phyloP scores from a whole-genome alignment of 2,113 vertebrate genomes.

The Hemicordylus capensis region DNA sequence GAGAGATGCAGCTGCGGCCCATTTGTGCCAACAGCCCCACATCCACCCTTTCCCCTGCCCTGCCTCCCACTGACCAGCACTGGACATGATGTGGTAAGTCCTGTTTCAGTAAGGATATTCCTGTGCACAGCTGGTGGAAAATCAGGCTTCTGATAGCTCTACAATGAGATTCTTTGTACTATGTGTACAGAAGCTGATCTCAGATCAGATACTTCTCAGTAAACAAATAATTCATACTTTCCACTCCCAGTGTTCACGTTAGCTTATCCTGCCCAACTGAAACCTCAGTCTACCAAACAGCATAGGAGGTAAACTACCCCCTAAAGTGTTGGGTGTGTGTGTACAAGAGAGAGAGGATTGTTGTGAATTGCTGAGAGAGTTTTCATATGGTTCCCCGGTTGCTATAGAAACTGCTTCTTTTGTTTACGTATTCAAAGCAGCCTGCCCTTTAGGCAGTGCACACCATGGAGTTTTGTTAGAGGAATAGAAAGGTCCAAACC shows the following conservation, averaged over 20 bases:
- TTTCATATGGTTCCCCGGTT: slow-evolving; percentile 62
- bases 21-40: no score
- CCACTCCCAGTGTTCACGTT: background rate
- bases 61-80: no score
- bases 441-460: slow-evolving; percentile 38
- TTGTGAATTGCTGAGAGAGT: slow-evolving; percentile 35
- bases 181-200: background rate
- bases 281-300: background rate
- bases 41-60: no score
- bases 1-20: no score
- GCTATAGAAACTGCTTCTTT: slow-evolving; percentile 69
- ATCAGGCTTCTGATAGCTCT: background rate
- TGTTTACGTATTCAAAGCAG: slow-evolving; percentile 70
- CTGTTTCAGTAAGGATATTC: background rate
- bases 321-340: no score
- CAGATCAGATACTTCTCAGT: no score
- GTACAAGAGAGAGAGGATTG: slow-evolving; percentile 5
- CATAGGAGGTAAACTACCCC: background rate
- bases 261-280: background rate
- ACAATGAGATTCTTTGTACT: background rate
- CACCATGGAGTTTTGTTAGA: background rate
- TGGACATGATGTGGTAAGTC: background rate
- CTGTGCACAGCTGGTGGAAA: background rate
- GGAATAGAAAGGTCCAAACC: background rate
- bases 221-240: background rate